Evolutionary conservation across 2,888 invertebrate species (phyloP).

Genomic region (Sarcophaga carnaria): DNA sequence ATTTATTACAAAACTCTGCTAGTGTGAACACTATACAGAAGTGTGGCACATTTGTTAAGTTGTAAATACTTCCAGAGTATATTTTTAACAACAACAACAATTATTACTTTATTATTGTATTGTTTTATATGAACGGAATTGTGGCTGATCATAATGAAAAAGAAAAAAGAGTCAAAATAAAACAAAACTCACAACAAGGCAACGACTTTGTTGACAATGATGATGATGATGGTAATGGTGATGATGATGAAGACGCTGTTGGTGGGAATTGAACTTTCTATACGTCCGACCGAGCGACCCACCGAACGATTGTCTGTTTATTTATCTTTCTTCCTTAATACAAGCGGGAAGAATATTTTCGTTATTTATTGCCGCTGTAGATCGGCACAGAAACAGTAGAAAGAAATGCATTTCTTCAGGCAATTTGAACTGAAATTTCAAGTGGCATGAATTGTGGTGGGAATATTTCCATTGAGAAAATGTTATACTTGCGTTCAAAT

Average conservation of each 20-base stretch:
- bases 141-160: constrained; percentile 21
- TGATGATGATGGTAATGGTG: not conserved
- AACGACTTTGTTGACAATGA: not conserved
- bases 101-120: constrained; percentile 29
- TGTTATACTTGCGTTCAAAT: not conserved
- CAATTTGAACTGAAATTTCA: constrained; percentile 49
- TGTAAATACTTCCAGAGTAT: constrained; percentile 25
- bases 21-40: constrained; percentile 27
- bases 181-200: not conserved
- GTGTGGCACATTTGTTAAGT: constrained; percentile 50
- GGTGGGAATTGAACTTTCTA: constrained; percentile 69
- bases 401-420: constrained; percentile 45
- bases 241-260: not conserved
- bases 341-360: constrained; percentile 56
- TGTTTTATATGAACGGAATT: constrained; percentile 28
- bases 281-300: too few species aligned
- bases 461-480: constrained; percentile 53
- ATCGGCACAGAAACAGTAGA: constrained; percentile 3
- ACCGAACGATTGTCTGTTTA: not conserved
- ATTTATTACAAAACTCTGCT: not conserved
- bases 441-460: constrained; percentile 50
- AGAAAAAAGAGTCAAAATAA: not conserved
- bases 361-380: not conserved
- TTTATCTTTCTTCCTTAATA: constrained; percentile 46
- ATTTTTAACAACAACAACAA: constrained; percentile 39